Percentiles rank a stretch among this genome's conserved stretches.
Conservation (phyloP, 2,888 invertebrate genomes). For the Anthophora plumipes region DNA sequence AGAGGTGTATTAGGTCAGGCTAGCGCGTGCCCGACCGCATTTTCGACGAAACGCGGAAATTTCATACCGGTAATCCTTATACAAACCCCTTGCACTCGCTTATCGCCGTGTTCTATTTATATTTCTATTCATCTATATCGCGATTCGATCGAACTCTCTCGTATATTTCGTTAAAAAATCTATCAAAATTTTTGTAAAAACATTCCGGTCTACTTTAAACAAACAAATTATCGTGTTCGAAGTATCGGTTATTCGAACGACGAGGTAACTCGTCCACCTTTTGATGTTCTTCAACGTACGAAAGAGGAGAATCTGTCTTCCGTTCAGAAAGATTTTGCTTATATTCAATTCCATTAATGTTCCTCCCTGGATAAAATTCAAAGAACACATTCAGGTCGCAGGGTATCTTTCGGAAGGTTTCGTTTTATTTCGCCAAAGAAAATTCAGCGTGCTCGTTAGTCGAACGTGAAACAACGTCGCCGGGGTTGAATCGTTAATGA, state of each 20-base stretch:
- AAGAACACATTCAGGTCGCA: neutral
- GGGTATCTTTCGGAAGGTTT: neutral
- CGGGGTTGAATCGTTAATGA: constrained; percentile 33
- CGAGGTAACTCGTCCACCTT: no score
- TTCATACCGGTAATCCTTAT: neutral
- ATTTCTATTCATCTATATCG: neutral
- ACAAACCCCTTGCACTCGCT: neutral
- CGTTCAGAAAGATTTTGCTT: no score
- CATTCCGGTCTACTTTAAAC: no score
- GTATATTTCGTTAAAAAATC: no score
- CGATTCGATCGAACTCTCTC: no score
- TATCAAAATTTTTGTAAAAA: no score
- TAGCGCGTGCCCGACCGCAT: constrained; percentile 11
- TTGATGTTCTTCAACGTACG: no score
- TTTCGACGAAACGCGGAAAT: constrained; percentile 26
- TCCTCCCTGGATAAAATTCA: no score
- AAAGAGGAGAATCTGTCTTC: no score
- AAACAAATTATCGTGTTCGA: no score
- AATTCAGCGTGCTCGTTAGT: constrained; percentile 30
- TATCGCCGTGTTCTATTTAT: neutral
- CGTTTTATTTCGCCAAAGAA: neutral
- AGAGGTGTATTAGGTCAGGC: constrained; percentile 36
- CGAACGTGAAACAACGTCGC: constrained; percentile 21
- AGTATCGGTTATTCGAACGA: no score
- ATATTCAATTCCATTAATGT: neutral